Evolutionary conservation across 2,113 vertebrate genomes (phyloP).

Genomic region (Petrocephalus microphthalmus): DNA sequence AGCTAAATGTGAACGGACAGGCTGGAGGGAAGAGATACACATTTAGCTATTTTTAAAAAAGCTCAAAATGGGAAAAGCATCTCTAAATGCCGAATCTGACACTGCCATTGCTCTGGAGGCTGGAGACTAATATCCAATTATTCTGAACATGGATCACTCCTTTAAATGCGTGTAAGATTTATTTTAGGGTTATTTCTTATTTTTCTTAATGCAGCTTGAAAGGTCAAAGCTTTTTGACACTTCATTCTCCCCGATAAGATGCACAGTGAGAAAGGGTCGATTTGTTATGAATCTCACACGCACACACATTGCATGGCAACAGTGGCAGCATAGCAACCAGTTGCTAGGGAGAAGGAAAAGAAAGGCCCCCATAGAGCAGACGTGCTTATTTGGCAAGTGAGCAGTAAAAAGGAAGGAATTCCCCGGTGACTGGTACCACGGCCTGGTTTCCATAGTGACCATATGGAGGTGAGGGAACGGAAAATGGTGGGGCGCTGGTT

Average conservation of each 20-base stretch:
- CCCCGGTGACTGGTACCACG: slow-evolving; percentile 56
- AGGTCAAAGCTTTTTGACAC: slow-evolving; percentile 12
- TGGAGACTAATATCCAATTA: not conserved
- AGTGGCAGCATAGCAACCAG: slow-evolving; percentile 55
- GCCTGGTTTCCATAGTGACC: slow-evolving; percentile 66
- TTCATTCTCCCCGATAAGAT: not conserved
- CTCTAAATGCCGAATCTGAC: slow-evolving; percentile 3
- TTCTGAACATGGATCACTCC: not conserved
- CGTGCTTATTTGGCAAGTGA: slow-evolving; percentile 66
- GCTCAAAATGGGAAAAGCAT: not conserved
- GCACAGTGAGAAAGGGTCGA: slow-evolving; percentile 12
- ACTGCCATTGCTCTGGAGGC: not conserved
- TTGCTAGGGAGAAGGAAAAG: slow-evolving; percentile 67
- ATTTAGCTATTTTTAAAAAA: slow-evolving; percentile 7
- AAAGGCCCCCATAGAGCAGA: slow-evolving; percentile 56
- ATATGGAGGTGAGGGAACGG: slow-evolving; percentile 58
- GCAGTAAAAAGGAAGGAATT: slow-evolving; percentile 61
- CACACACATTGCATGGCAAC: slow-evolving; percentile 37
- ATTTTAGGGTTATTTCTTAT: slow-evolving; percentile 1
- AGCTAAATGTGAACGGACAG: not conserved
- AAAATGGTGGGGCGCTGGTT: slow-evolving; percentile 4
- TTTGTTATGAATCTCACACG: slow-evolving; percentile 28
- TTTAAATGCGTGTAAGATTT: not conserved
- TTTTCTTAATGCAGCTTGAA: not conserved
- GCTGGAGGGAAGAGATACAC: not conserved